Percentiles rank a stretch among this genome's conserved stretches.
Evolutionary conservation across 2,888 invertebrate species (phyloP).

Genomic region (Tipula lateralis): DNA sequence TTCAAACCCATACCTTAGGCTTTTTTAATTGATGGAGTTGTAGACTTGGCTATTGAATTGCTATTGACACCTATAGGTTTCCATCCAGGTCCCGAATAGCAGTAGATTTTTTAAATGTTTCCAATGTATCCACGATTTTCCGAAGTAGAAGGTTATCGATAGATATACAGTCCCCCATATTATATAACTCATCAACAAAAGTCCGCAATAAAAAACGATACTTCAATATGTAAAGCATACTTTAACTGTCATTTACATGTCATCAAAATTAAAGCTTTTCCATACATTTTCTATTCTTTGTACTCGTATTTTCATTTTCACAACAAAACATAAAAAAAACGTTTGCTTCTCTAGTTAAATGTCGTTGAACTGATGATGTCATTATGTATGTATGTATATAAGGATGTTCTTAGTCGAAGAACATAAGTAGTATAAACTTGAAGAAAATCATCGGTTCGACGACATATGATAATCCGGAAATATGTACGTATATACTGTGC

Average conservation of each 20-base stretch:
- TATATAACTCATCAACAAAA: too few species aligned
- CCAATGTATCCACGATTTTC: too few species aligned
- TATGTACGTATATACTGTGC: not conserved
- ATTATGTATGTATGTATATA: not conserved
- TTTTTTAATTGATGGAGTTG: too few species aligned
- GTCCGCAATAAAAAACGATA: not conserved
- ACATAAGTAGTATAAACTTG: not conserved
- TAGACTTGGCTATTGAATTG: too few species aligned
- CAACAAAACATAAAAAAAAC: not conserved
- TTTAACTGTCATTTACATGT: not conserved
- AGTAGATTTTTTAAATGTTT: too few species aligned
- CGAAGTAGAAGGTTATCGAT: too few species aligned
- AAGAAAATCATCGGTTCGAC: not conserved
- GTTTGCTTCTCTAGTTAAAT: not conserved
- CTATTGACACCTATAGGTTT: too few species aligned
- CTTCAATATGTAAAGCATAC: not conserved
- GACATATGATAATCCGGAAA: not conserved
- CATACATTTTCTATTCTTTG: not conserved
- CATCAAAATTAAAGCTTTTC: not conserved
- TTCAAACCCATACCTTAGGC: too few species aligned
- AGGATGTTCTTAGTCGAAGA: too few species aligned
- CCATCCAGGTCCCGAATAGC: too few species aligned
- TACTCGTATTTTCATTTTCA: not conserved
- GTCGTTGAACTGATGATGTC: not conserved
- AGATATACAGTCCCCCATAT: too few species aligned